Base-by-base conservation (phyloP, 2,888 invertebrate species). In the Oligia latruncula region DNA sequence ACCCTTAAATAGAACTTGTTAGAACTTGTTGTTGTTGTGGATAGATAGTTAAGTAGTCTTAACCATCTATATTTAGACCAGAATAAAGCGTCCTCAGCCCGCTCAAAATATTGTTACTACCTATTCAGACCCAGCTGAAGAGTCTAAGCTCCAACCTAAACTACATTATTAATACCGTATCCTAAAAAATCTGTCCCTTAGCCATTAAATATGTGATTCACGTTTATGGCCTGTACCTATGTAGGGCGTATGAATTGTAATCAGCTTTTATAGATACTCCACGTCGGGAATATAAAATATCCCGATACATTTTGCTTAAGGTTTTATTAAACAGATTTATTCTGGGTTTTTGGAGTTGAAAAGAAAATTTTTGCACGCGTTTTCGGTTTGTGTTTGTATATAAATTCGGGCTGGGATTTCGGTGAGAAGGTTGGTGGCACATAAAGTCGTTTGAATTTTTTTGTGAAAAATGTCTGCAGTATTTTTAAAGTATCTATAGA, bases 241-340 rank as follows among this genome's bases (percentile, higher is more conserved):
- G 87, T 79, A 80, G 68, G 73, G 82, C 80, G 64, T 73, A 86
- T 86, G 88, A 88, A 84, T 87, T 80, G 82, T 82, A 87, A 87
- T 88, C 88, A 86, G 87, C 80, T 77, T 85, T 86, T 83, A 83
- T 77, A 85, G 78, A 77, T 80, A 80, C 74, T 79, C 68, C 78
- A 80, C 81, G 70, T 68, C 65, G 60, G 29, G 87, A 88, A 87
- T 87, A 87, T 87, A 87, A 87, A 87, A 87, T 84, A 74, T 74
- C 76, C 46, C 71, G 70, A 81, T 84, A 83, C 81, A 80, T 83
- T 86, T 79, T 77, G 87, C 75, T 77, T 78, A 71, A 75, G 78
- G 67, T 88, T 83, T 80, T 83, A 78, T 66, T 77, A 77, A 86
- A 67, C 80, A 83, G 84, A 83, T 87, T 85, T 86, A 87, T 85